These are phyloP conservation scores for Vidua macroura DNA, from an alignment of 2,113 vertebrate species.

Conservation along the genomic window DNA sequence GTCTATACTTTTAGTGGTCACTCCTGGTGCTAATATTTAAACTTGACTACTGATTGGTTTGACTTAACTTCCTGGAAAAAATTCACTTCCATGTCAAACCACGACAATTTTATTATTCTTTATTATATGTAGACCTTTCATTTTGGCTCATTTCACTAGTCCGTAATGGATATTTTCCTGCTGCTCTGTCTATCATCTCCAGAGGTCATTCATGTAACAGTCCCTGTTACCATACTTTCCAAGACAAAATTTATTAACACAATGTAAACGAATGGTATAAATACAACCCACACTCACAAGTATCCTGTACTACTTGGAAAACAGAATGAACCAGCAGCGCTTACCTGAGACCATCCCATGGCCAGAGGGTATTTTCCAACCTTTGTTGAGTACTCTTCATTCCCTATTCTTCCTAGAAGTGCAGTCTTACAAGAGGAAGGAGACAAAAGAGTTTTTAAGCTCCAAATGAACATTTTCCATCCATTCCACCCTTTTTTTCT, in stretches of 20 bases:
- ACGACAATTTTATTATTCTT: background rate
- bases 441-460: background rate
- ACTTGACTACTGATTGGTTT: no score
- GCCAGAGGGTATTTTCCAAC: background rate
- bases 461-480: background rate
- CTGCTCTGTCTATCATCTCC: background rate
- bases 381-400: background rate
- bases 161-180: background rate
- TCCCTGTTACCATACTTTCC: background rate
- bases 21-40: no score
- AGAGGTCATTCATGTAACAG: background rate
- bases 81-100: no score
- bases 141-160: background rate
- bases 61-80: no score
- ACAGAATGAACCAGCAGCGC: rapidly evolving
- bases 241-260: background rate
- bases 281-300: background rate
- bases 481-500: background rate
- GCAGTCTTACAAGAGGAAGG: background rate
- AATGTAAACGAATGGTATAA: background rate
- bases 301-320: background rate
- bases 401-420: background rate
- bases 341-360: background rate
- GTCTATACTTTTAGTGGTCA: no score
- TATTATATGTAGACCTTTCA: background rate